These are phyloP conservation scores for Oscheius sp. DNA, from an alignment of 2,888 invertebrate species.

Conservation along the genomic window DNA sequence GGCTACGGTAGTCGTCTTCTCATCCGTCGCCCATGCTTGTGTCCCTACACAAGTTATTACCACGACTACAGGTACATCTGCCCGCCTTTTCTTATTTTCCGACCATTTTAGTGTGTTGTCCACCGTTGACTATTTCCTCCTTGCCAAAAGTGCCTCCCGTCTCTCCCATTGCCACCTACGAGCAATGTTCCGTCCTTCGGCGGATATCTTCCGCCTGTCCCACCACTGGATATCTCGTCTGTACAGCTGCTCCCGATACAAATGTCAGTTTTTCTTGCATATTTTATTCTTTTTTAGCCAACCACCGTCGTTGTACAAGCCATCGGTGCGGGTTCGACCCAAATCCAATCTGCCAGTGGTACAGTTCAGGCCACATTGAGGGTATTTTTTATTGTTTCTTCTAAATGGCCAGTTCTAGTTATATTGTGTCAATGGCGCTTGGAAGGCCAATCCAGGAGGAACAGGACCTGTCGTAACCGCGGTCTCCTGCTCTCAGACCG, in stretches of 20 bases:
- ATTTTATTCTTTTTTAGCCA: constrained; percentile 6
- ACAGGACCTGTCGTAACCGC: constrained; percentile 6
- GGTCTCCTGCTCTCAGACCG: constrained; percentile 35
- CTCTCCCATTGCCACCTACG: constrained; percentile 2
- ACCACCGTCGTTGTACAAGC: constrained; percentile 31
- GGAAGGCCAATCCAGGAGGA: constrained; percentile 23
- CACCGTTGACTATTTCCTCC: constrained; percentile 25
- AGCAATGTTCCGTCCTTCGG: constrained; percentile 36
- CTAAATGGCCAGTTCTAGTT: constrained; percentile 1
- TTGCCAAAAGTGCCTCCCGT: constrained; percentile 30
- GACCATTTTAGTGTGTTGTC: constrained; percentile 34
- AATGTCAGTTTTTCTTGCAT: constrained; percentile 7
- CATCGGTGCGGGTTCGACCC: neutral
- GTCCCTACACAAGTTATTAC: constrained; percentile 32
- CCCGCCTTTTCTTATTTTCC: neutral
- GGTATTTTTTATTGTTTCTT: neutral
- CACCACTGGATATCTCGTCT: constrained; percentile 33
- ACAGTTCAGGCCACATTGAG: constrained; percentile 23
- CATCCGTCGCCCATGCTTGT: constrained; percentile 26
- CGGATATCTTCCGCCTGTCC: constrained; percentile 35
- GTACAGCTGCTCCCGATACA: constrained; percentile 34
- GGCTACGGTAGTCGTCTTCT: constrained; percentile 3
- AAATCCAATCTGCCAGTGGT: constrained; percentile 7
- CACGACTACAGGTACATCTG: constrained; percentile 33
- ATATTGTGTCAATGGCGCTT: constrained; percentile 32